Evolutionary conservation across 2,113 vertebrate species (phyloP).

Genomic region (Piaya cayana): DNA sequence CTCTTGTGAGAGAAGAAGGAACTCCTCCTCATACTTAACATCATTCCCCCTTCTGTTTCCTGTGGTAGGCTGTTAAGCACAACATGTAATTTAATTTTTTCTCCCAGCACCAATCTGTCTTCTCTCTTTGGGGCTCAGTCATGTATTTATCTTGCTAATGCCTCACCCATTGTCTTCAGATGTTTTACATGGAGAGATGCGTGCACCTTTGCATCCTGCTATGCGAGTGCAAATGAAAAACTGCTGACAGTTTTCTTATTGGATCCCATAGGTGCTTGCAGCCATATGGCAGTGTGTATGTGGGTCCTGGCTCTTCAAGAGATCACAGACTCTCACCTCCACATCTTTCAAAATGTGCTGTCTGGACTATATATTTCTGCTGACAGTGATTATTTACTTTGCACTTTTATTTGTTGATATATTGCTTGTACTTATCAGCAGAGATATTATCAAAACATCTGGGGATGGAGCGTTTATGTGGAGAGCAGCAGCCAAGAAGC

Average conservation of each 20-base stretch:
- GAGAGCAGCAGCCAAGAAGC: background rate
- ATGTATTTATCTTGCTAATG: background rate
- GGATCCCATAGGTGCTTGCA: conserved; percentile 1
- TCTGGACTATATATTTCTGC: background rate
- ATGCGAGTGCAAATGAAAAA: conserved; percentile 31
- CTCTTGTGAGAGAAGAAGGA: background rate
- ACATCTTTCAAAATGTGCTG: background rate
- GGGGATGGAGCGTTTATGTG: background rate
- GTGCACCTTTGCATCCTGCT: background rate
- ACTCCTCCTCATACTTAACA: background rate
- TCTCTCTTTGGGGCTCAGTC: background rate
- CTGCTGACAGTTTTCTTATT: background rate
- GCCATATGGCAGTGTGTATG: background rate
- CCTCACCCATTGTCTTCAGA: conserved; percentile 9
- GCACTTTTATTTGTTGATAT: conserved; percentile 46
- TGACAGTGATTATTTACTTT: conserved; percentile 66
- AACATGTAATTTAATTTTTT: background rate
- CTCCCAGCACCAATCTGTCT: background rate
- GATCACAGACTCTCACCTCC: conserved; percentile 21
- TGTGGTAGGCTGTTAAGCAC: background rate
- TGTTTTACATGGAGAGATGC: conserved; percentile 14
- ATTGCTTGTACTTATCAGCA: conserved; percentile 7
- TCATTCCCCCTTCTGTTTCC: background rate
- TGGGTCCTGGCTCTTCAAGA: background rate
- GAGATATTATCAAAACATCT: conserved; percentile 53